Conservation (phyloP, 2,113 vertebrate species). For the Brachyistius frenatus region DNA sequence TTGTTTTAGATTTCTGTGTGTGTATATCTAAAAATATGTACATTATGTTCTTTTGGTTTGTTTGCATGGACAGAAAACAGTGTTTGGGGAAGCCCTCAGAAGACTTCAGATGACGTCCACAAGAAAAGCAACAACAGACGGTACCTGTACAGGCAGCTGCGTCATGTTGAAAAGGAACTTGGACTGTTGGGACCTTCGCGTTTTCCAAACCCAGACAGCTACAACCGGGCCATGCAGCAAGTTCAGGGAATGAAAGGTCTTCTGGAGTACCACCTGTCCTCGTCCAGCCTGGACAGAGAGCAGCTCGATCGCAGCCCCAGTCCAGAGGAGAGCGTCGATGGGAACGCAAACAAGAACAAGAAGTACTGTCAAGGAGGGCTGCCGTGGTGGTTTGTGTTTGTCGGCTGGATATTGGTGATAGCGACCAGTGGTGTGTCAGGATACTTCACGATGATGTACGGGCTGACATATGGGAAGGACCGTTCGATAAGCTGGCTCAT, state of each 20-base stretch:
- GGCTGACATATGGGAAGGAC: constrained; percentile 91
- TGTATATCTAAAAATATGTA: neutral
- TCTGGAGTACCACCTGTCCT: constrained; percentile 78
- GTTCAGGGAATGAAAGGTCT: constrained; percentile 89
- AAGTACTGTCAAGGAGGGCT: constrained; percentile 83
- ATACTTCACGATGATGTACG: constrained; percentile 96
- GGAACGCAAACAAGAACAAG: constrained; percentile 33
- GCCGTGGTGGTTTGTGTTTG: constrained; percentile 94
- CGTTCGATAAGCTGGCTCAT: constrained; percentile 94
- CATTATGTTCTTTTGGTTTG: neutral
- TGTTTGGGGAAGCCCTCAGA: constrained; percentile 73
- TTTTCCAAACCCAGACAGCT: constrained; percentile 86
- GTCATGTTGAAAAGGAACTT: constrained; percentile 88
- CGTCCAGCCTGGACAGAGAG: constrained; percentile 64
- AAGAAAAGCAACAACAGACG: constrained; percentile 82
- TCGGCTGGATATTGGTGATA: constrained; percentile 91
- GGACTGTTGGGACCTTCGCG: constrained; percentile 84
- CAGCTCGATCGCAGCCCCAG: constrained; percentile 66
- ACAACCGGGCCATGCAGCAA: constrained; percentile 86
- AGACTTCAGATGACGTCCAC: constrained; percentile 63
- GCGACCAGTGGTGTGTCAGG: constrained; percentile 89
- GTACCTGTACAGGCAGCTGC: constrained; percentile 90
- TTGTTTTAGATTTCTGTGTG: neutral
- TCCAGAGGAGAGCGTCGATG: constrained; percentile 55
- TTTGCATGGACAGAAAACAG: constrained; percentile 69